Conservation (phyloP, 2,888 invertebrate species). For the Fissipunctia ypsillon region DNA sequence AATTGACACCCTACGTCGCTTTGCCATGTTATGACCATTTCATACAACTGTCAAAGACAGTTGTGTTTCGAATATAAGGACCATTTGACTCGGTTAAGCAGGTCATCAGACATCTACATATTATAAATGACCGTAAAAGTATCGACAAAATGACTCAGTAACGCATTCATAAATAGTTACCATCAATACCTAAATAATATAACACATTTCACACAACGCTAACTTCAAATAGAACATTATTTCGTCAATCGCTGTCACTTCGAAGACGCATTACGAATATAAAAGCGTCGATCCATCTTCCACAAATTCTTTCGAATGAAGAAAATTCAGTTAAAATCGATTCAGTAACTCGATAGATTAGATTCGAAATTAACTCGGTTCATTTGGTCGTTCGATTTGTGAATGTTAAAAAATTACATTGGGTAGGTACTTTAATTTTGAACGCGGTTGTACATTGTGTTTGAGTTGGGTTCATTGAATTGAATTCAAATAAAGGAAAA, state of each 20-base stretch:
- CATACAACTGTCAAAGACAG: no score
- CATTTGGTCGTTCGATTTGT: slow-evolving; percentile 48
- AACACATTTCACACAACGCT: slow-evolving; percentile 29
- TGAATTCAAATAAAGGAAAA: slow-evolving; percentile 13
- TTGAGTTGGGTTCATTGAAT: slow-evolving; percentile 17
- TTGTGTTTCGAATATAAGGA: no score
- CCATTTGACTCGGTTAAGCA: no score
- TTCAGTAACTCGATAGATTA: slow-evolving; percentile 50
- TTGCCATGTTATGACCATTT: no score
- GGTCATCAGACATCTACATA: no score
- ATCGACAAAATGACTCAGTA: slow-evolving; percentile 3
- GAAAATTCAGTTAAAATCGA: slow-evolving; percentile 58
- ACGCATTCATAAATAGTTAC: slow-evolving; percentile 23
- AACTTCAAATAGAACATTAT: slow-evolving; percentile 34
- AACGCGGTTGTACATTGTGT: slow-evolving; percentile 25
- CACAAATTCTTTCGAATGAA: slow-evolving; percentile 36
- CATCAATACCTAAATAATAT: slow-evolving; percentile 5
- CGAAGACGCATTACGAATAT: slow-evolving; percentile 41
- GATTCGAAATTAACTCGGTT: slow-evolving; percentile 42
- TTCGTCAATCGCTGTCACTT: slow-evolving; percentile 40
- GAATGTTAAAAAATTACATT: slow-evolving; percentile 50
- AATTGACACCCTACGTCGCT: no score
- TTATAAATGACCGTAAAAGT: no score
- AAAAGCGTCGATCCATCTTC: slow-evolving; percentile 53
- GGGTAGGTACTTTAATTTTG: slow-evolving; percentile 40